Evolutionary conservation across 2,888 invertebrate genomes (phyloP).

Genomic region (Petrolisthes cinctipes): DNA sequence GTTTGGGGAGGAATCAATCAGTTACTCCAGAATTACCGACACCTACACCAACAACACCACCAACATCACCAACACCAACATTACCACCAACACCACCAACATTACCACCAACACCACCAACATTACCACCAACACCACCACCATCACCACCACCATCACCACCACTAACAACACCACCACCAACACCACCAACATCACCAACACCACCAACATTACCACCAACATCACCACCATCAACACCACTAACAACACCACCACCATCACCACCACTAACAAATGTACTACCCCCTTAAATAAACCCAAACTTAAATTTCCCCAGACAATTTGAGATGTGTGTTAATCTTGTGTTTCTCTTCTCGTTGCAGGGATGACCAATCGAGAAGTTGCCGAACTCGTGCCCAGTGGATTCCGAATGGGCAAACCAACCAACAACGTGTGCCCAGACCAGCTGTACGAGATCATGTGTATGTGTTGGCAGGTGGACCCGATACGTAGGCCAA

Average conservation of each 20-base stretch:
- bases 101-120: too few species aligned
- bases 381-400: conserved; percentile 96
- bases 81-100: too few species aligned
- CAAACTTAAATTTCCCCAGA: not conserved
- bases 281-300: not conserved
- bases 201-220: too few species aligned
- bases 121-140: too few species aligned
- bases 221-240: too few species aligned
- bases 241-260: not conserved
- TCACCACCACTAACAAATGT: not conserved
- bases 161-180: too few species aligned
- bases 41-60: not conserved
- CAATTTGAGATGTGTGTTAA: not conserved
- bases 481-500: conserved; percentile 93
- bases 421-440: conserved; percentile 87
- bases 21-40: too few species aligned
- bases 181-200: not conserved
- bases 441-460: conserved; percentile 92
- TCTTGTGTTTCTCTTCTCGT: not conserved
- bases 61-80: not conserved
- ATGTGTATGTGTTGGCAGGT: conserved; percentile 97
- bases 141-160: not conserved
- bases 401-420: conserved; percentile 97
- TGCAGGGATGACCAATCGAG: conserved; percentile 90
- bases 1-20: too few species aligned